phyloP scores from a whole-genome alignment of 2,113 vertebrate genomes.

The Tapirus terrestris region DNA sequence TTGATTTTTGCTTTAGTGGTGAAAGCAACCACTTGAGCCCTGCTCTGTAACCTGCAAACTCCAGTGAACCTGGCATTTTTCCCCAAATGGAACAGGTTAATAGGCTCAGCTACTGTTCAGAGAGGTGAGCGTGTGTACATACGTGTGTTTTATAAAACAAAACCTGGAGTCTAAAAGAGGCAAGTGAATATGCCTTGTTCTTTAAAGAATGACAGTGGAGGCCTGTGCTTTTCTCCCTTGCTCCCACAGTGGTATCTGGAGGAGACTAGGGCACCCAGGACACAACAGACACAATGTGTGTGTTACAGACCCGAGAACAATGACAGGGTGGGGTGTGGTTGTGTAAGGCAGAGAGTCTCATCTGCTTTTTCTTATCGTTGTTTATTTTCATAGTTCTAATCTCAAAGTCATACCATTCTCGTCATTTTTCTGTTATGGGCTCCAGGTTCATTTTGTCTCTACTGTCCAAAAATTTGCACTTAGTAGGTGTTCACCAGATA shows the following conservation, averaged over 20 bases:
- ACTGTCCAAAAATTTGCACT: neutral
- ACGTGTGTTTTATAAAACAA: neutral
- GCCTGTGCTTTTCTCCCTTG: neutral
- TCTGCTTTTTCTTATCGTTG: neutral
- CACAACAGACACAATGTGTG: neutral
- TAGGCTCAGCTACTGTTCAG: neutral
- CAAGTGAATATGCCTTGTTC: neutral
- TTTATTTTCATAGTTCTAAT: neutral
- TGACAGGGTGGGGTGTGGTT: neutral
- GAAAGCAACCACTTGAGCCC: neutral
- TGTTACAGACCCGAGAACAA: neutral
- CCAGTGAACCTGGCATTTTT: neutral
- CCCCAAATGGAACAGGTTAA: neutral
- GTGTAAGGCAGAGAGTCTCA: neutral
- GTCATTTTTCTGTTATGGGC: neutral
- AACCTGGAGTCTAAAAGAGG: neutral
- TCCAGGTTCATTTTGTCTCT: neutral
- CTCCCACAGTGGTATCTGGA: neutral
- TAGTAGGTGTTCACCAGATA: neutral
- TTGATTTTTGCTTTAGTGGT: neutral
- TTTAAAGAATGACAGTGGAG: neutral
- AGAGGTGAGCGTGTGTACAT: neutral
- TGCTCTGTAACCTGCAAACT: neutral
- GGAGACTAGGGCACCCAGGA: neutral
- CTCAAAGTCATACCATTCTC: neutral